A percentile compares a stretch with the other conserved stretches of the same genome.
Conservation (phyloP, 2,113 vertebrate genomes). For the Gymnocephalus cernua region DNA sequence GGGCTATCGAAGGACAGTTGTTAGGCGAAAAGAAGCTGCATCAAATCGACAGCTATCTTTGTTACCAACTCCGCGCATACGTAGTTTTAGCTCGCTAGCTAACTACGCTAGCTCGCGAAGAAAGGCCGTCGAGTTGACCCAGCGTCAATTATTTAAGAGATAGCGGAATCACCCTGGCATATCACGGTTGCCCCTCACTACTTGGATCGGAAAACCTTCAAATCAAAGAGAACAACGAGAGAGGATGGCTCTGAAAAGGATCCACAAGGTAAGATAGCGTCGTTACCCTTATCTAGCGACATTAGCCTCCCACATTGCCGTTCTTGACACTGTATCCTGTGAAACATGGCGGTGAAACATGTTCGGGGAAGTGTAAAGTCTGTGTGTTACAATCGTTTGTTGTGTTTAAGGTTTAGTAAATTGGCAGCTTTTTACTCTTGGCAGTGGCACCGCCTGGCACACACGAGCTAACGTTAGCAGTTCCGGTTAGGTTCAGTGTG, state of each 20-base stretch:
- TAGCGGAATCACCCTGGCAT: conserved; percentile 49
- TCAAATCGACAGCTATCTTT: conserved; percentile 28
- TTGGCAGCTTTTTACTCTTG: neutral
- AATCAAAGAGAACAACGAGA: conserved; percentile 32
- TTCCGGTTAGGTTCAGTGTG: conserved; percentile 36
- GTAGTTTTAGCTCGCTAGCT: conserved; percentile 69
- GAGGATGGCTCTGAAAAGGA: conserved; percentile 85
- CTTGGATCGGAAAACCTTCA: conserved; percentile 29
- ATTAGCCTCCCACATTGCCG: conserved; percentile 54
- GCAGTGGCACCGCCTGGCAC: neutral
- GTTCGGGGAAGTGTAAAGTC: neutral
- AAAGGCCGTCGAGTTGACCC: conserved; percentile 65
- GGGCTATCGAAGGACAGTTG: neutral
- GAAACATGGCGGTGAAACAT: conserved; percentile 46
- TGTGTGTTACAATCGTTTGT: neutral
- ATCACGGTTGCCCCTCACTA: conserved; percentile 29
- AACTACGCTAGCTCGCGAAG: conserved; percentile 58
- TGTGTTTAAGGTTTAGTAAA: neutral
- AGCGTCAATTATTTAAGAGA: conserved; percentile 28
- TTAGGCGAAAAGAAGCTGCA: conserved; percentile 1
- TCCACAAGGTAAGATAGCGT: conserved; percentile 80
- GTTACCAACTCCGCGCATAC: conserved; percentile 51
- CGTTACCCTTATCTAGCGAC: neutral
- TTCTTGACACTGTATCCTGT: conserved; percentile 4
- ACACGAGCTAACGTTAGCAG: conserved; percentile 23